Evolutionary conservation across 2,113 vertebrate genomes (phyloP), one percentile per base, ranked within the genome.

Genomic region (Silurus meridionalis): DNA sequence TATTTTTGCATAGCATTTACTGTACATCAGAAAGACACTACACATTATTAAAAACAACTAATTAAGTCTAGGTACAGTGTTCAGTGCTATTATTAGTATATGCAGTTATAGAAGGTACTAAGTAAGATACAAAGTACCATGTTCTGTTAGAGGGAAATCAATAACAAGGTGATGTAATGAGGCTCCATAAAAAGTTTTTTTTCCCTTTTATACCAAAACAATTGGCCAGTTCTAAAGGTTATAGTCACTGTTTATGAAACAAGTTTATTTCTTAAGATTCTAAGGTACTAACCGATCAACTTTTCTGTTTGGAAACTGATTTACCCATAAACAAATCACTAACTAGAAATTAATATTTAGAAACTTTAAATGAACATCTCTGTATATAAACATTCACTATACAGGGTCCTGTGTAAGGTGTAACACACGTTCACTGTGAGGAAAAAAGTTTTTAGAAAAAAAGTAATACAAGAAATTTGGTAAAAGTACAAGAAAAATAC

Each of bases 1-100:
- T 52, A n/a, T 2, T 55, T 80, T 37, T 57, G 53, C 53, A 79
- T 37, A 79, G 77, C n/a, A 37, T 79, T 57, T 78, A 79, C 53
- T 19, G 7, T 37, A 79, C 7, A 58, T 58, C 53, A 79, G 25
- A 55, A 74, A 8, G 50, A 19, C 46, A 50, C 0, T 9, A 13
- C 10, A 52, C 4, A 58, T 60, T 19, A 80, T 19, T 8, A 7
- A 28, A 28, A 57, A 55, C 14, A 3, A 37, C 72, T n/a, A 53
- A 75, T 13, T 4, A 11, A 0, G 46, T 75, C 71, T 50, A 74
- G 48, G 71, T 5, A 10, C 25, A 14, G 8, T 74, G 48, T 74
- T 8, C 5, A 50, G 46, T 50, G 9, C 21, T 50, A 50, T 74
- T 6, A 57, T 25, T 3, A 23, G 23, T 52, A 75, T 52, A 75